Percentiles rank a stretch among this genome's conserved stretches.
These are phyloP conservation scores for Tringa solitaria DNA, from an alignment of 2,113 vertebrate species.

Conservation along the genomic window DNA sequence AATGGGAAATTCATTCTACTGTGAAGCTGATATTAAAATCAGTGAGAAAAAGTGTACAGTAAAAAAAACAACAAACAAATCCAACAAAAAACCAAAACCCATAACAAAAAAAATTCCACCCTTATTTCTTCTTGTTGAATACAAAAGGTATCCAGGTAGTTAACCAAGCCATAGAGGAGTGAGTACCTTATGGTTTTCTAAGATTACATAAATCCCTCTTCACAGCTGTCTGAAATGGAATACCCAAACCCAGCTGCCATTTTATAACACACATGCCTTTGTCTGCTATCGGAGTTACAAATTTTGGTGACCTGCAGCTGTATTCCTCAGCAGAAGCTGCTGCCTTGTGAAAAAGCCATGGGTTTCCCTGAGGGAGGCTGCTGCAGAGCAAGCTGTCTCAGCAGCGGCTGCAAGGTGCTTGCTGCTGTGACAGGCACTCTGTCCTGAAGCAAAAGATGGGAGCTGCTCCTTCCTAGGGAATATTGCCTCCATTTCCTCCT, in stretches of 20 bases:
- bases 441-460: background rate
- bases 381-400: background rate
- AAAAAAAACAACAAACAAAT: too few species aligned
- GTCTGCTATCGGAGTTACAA: fast-evolving
- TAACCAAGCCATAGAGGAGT: background rate
- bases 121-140: background rate
- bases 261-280: background rate
- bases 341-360: fast-evolving
- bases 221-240: background rate
- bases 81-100: too few species aligned
- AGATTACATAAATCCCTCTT: background rate
- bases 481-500: background rate
- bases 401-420: background rate
- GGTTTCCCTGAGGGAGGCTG: background rate
- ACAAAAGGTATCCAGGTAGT: background rate
- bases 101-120: background rate
- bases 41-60: background rate
- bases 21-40: background rate
- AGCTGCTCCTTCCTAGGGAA: background rate
- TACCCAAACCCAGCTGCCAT: background rate
- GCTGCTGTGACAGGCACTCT: background rate
- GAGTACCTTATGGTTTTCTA: background rate
- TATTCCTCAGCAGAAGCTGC: background rate
- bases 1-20: background rate
- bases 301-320: background rate